These are phyloP conservation scores for Cyclophora punctaria DNA, from an alignment of 2,888 invertebrate genomes.

Conservation along the genomic window DNA sequence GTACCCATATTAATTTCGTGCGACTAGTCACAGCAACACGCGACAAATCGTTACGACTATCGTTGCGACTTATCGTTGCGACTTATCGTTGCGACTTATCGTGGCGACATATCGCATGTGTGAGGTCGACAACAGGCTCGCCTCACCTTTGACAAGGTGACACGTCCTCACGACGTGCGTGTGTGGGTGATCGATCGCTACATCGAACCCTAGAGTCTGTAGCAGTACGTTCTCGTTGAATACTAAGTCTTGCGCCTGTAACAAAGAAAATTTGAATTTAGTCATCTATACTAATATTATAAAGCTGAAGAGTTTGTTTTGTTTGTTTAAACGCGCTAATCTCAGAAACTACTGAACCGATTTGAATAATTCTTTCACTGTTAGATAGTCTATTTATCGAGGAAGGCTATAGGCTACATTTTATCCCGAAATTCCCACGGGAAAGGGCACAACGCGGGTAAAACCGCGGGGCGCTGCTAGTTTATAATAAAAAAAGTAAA, in stretches of 20 bases:
- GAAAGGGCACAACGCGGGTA: too few relatives aligned
- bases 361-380: too few relatives aligned
- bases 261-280: conserved; percentile 11
- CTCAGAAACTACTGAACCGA: too few relatives aligned
- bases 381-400: too few relatives aligned
- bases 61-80: conserved; percentile 4
- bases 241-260: conserved; percentile 92
- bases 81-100: conserved; percentile 21
- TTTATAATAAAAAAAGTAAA: too few relatives aligned
- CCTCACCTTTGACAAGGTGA: conserved; percentile 93
- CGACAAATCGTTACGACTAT: conserved; percentile 4
- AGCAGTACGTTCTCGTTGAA: conserved; percentile 97
- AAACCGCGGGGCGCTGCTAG: too few relatives aligned
- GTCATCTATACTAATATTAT: too few relatives aligned
- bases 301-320: too few relatives aligned
- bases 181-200: conserved; percentile 98
- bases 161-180: conserved; percentile 97
- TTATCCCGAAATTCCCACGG: too few relatives aligned
- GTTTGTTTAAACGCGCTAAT: too few relatives aligned
- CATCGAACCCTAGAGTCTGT: conserved; percentile 98
- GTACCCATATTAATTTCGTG: background rate
- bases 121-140: conserved; percentile 29
- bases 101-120: conserved; percentile 26
- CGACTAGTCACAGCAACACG: background rate
- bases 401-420: too few relatives aligned